A percentile compares a stretch with the other conserved stretches of the same genome.
Evolutionary conservation across 2,797 vertebrate genomes (phyloP).

Genomic region (Epinephelus awoara): DNA sequence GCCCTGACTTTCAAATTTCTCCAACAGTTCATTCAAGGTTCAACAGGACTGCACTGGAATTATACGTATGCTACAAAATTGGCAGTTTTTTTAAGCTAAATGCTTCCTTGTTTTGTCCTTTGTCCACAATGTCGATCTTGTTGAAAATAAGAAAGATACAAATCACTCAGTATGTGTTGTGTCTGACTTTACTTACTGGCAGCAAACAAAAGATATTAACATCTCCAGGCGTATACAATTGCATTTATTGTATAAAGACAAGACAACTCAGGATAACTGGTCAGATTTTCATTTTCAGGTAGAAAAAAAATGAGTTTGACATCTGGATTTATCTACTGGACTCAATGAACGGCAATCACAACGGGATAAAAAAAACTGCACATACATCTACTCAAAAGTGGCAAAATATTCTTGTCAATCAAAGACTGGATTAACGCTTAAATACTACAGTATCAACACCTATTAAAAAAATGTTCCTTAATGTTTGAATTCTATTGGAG

Average conservation of each 20-base stretch:
- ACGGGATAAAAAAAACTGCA: constrained; percentile 55
- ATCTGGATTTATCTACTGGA: constrained; percentile 65
- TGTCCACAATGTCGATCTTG: constrained; percentile 33
- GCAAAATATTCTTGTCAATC: constrained; percentile 71
- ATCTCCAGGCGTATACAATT: constrained; percentile 74
- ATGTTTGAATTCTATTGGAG: constrained; percentile 61
- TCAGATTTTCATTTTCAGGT: constrained; percentile 74
- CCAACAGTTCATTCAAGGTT: constrained; percentile 28
- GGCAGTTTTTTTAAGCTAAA: background rate
- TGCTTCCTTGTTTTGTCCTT: constrained; percentile 29
- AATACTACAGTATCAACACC: constrained; percentile 80
- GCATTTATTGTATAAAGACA: constrained; percentile 86
- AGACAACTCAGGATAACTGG: constrained; percentile 68
- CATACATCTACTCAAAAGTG: constrained; percentile 69
- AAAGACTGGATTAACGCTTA: constrained; percentile 68
- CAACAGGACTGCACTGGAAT: constrained; percentile 57
- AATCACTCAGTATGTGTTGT: constrained; percentile 15
- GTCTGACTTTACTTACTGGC: constrained; percentile 10
- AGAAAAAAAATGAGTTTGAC: constrained; percentile 73
- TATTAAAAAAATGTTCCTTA: constrained; percentile 69
- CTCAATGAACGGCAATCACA: constrained; percentile 73
- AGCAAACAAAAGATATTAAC: background rate
- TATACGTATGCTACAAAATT: background rate
- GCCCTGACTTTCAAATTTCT: constrained; percentile 25
- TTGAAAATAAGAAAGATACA: constrained; percentile 35